These are phyloP conservation scores for Ectropis grisescens DNA, from an alignment of 1,140 invertebrate genomes.

Conservation along the genomic window DNA sequence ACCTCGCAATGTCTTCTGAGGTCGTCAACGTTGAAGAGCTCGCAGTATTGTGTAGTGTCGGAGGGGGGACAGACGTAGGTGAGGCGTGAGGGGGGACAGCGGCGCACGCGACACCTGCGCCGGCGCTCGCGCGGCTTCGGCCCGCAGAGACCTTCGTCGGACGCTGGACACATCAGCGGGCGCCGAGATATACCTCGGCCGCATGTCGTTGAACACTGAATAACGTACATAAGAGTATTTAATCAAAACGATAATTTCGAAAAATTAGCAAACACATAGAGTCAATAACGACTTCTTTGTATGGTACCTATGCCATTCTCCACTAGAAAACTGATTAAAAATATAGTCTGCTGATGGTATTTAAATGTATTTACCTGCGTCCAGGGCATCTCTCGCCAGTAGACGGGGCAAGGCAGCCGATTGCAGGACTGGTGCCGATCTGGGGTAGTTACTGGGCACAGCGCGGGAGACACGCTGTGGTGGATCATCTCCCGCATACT, in stretches of 20 bases:
- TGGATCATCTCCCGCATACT: constrained; percentile 56
- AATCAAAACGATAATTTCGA: too few relatives aligned
- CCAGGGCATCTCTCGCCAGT: constrained; percentile 79
- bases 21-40: constrained; percentile 46
- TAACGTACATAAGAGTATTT: too few relatives aligned
- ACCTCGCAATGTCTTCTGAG: constrained; percentile 70
- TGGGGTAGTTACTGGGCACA: constrained; percentile 65
- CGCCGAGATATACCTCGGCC: constrained; percentile 78
- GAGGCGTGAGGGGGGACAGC: constrained; percentile 17
- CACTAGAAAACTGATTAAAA: too few relatives aligned
- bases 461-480: constrained; percentile 68
- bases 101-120: constrained; percentile 36
- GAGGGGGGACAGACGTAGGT: constrained; percentile 19
- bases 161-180: constrained; percentile 75
- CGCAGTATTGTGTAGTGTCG: constrained; percentile 48
- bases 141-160: constrained; percentile 59
- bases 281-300: too few relatives aligned
- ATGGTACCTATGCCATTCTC: too few relatives aligned
- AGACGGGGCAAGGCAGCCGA: constrained; percentile 72
- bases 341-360: too few relatives aligned
- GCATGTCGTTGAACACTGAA: constrained; percentile 84
- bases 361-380: constrained; percentile 70
- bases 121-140: constrained; percentile 57
- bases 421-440: constrained; percentile 71
- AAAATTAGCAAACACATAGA: too few relatives aligned